These are phyloP conservation scores for Lepidochrysops patricia DNA, from an alignment of 2,888 invertebrate genomes.

Conservation along the genomic window DNA sequence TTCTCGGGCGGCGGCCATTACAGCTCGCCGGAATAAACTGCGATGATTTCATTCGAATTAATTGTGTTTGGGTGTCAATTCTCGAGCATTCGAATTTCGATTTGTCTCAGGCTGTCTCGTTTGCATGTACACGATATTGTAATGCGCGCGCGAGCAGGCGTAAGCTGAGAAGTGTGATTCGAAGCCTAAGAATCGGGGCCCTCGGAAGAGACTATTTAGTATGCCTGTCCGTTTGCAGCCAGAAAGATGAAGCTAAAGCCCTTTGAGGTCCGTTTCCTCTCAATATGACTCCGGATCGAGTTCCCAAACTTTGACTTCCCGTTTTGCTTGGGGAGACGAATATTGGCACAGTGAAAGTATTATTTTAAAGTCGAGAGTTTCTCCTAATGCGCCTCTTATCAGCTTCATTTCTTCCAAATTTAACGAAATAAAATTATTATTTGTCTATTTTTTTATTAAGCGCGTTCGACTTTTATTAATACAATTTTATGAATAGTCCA, in stretches of 20 bases:
- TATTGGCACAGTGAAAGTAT: not conserved
- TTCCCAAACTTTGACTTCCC: not conserved
- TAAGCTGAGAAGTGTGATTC: too few species aligned
- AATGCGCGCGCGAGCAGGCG: too few species aligned
- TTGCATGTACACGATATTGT: too few species aligned
- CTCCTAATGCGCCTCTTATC: not conserved
- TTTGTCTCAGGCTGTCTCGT: too few species aligned
- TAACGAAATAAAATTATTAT: too few species aligned
- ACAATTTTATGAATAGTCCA: not conserved
- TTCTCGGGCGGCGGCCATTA: constrained; percentile 39
- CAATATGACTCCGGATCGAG: not conserved
- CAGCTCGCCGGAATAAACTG: constrained; percentile 67
- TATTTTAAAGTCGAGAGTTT: not conserved
- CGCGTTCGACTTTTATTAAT: not conserved
- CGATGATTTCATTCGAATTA: constrained; percentile 71
- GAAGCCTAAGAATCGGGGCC: too few species aligned
- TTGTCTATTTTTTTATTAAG: too few species aligned
- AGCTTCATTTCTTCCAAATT: too few species aligned
- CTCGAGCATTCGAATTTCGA: too few species aligned
- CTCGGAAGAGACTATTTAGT: constrained; percentile 36
- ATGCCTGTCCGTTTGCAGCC: constrained; percentile 16
- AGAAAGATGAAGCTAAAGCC: not conserved
- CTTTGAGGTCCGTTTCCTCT: not conserved
- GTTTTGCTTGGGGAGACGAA: not conserved
- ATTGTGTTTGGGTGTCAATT: constrained; percentile 50